Base-by-base conservation (phyloP, 2,888 invertebrate genomes). In the Limulus polyphemus region DNA sequence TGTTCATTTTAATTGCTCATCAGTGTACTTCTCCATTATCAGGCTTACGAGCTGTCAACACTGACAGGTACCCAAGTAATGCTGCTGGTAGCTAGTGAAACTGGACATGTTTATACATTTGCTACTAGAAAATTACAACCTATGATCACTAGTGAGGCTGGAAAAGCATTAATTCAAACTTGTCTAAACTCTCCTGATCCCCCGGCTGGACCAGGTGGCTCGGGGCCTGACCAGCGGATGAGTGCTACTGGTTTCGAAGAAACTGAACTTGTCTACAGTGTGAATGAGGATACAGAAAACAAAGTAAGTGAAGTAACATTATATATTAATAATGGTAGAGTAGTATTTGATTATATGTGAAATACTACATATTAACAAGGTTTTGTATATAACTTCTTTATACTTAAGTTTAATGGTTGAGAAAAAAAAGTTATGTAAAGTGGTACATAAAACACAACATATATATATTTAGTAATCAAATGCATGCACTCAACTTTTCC, bases 61-160 rank as follows among this genome's bases (percentile, higher is more conserved):
- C 79, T 99, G 77, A 99, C 99, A 69, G 99, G 99, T 60, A 99
- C 99, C 49, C 98, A 99, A 81, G 98, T 99, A 78, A 99, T 99
- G 98, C 82, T 99, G 73, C 82, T 99, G 75, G 98, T 99, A 70
- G 98, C 98, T 65, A 95, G 93, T 69, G 98, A 97, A 79, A 98
- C 98, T 17, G 98, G 98, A 60, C 99, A 99, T 81, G 99, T 99
- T 74, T 99, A 99, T 81, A 99, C 99, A 67, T 99, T 98, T 81
- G 98, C 99, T 68, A 99, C 99, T 71, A 84, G 95, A 71, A 95
- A 95, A 78, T 83, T 99, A 60, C 95, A 97, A 79, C 99, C 99
- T 70, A 99, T 99, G 97, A 98, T 99, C 78, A 97, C 95, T 57
- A 95, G 95, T 71, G 82, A 83, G 66, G 79, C 81, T 61, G 98